Conservation (phyloP, 2,888 invertebrate genomes). For the Lasioglossum calceatum region DNA sequence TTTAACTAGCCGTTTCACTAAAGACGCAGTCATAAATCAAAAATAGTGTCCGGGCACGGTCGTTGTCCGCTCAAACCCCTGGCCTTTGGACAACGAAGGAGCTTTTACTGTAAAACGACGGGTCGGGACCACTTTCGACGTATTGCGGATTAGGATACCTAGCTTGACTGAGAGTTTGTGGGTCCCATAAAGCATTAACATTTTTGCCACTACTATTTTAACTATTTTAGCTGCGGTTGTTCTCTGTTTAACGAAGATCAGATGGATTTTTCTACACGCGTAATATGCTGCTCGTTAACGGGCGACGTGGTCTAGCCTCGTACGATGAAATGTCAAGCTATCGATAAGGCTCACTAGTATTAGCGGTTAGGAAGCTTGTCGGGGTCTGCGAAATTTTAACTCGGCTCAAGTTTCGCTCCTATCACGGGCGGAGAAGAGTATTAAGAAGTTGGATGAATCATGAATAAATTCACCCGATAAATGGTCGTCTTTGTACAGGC, state of each 20-base stretch:
- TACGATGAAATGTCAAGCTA: conserved; percentile 3
- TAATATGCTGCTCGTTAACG: conserved; percentile 9
- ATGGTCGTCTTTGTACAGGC: conserved; percentile 60
- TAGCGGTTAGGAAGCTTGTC: conserved; percentile 35
- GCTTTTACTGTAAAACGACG: too few species aligned
- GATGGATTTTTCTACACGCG: neutral
- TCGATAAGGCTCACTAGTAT: conserved; percentile 43
- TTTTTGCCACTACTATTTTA: too few species aligned
- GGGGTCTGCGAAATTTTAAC: conserved; percentile 39
- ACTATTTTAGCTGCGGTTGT: too few species aligned
- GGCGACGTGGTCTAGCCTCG: neutral
- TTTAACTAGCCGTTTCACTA: too few species aligned
- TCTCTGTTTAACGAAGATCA: neutral
- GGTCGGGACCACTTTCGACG: too few species aligned
- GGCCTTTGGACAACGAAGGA: too few species aligned
- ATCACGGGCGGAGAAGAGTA: conserved; percentile 35
- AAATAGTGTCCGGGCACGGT: too few species aligned
- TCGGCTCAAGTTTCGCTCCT: conserved; percentile 42
- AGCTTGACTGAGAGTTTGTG: too few species aligned
- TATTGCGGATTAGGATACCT: too few species aligned
- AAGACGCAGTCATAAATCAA: too few species aligned
- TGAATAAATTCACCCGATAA: conserved; percentile 69
- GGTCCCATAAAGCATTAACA: too few species aligned
- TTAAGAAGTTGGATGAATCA: conserved; percentile 70
- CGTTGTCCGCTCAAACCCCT: too few species aligned